Percentiles rank a stretch among this genome's conserved stretches.
Conservation (phyloP, 2,113 vertebrate species). For the Poeciliopsis occidentalis region DNA sequence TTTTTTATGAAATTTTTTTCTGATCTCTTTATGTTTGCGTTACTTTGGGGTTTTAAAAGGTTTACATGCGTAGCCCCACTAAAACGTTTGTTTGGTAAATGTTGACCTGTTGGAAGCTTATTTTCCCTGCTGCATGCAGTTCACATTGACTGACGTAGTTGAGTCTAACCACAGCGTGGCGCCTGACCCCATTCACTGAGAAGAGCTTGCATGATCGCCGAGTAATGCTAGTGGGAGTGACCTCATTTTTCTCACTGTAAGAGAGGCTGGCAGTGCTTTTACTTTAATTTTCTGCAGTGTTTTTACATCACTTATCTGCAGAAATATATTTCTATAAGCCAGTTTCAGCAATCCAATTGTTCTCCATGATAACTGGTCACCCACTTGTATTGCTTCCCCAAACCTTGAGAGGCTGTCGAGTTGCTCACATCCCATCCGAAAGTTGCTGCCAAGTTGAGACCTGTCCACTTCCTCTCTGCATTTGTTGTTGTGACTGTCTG, state of each 20-base stretch:
- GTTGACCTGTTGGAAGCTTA: background rate
- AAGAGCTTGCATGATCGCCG: conserved; percentile 11
- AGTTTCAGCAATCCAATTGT: background rate
- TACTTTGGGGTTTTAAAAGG: background rate
- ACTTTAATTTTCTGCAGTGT: conserved; percentile 14
- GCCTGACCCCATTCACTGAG: conserved; percentile 13
- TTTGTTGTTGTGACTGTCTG: conserved; percentile 53
- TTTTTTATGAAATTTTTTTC: background rate
- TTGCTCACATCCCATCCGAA: conserved; percentile 23
- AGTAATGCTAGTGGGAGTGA: conserved; percentile 44
- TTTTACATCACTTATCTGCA: background rate
- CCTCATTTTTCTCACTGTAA: conserved; percentile 47
- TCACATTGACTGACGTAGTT: background rate
- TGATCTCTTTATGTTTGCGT: no score
- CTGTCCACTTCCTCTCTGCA: conserved; percentile 33
- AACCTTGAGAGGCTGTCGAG: conserved; percentile 19
- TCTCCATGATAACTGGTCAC: conserved; percentile 2
- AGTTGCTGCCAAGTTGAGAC: conserved; percentile 29
- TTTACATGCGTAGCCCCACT: background rate
- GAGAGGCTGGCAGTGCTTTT: conserved; percentile 27
- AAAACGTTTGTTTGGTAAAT: background rate
- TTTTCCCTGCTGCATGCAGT: background rate
- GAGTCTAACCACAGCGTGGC: conserved; percentile 60
- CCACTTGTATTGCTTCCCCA: background rate
- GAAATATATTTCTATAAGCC: background rate